A percentile compares a stretch with the other conserved stretches of the same genome.
Evolutionary conservation across 2,797 vertebrate genomes (phyloP).

Genomic region (Rhadinocentrus ornatus): DNA sequence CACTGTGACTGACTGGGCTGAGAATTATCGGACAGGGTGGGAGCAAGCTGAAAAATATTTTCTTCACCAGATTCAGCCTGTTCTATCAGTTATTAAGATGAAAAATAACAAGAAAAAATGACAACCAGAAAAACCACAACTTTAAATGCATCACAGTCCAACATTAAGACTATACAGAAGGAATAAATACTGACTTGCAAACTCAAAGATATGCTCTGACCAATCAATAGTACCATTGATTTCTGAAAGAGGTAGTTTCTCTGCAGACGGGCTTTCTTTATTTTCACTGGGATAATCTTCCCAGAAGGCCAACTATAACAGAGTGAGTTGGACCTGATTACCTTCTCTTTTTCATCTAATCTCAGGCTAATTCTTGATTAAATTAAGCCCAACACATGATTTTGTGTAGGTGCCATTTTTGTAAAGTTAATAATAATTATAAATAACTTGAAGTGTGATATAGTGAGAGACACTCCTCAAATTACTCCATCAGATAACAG

Average conservation of each 20-base stretch:
- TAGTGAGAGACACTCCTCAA: neutral
- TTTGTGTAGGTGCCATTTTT: neutral
- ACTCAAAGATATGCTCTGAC: neutral
- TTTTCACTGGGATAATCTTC: neutral
- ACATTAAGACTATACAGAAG: neutral
- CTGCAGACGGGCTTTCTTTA: slow-evolving; percentile 2
- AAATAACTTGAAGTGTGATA: neutral
- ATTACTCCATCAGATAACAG: neutral
- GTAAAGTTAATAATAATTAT: neutral
- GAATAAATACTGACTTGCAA: neutral
- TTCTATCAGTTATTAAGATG: neutral
- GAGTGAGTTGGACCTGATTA: neutral
- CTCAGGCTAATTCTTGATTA: neutral
- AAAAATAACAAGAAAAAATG: neutral
- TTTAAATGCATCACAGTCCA: neutral
- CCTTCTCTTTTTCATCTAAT: neutral
- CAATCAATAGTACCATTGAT: slow-evolving; percentile 19
- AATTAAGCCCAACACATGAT: neutral
- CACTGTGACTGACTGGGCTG: slow-evolving; percentile 17
- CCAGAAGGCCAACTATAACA: neutral
- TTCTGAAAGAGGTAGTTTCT: slow-evolving; percentile 13
- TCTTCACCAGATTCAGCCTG: slow-evolving; percentile 21
- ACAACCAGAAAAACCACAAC: neutral
- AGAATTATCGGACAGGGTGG: slow-evolving; percentile 1
- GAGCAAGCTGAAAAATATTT: slow-evolving; percentile 9